phyloP scores from a whole-genome alignment of 2,113 vertebrate genomes.

The Thunnus maccoyii region DNA sequence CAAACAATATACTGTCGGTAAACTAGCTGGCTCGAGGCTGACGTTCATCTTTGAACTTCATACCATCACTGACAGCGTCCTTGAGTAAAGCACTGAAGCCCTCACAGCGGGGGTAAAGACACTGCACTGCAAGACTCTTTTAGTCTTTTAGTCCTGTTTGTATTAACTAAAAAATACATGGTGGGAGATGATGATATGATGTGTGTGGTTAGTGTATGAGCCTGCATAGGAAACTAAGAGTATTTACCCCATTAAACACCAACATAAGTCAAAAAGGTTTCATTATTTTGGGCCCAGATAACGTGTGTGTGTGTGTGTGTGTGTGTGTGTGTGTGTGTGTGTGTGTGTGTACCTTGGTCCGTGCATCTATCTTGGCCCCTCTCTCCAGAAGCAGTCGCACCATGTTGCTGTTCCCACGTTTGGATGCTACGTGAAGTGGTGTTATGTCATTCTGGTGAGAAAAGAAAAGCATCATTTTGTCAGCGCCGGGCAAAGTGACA shows the following conservation, averaged over 20 bases:
- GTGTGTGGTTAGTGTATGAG: not conserved
- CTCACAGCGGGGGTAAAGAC: not conserved
- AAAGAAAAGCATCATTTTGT: not conserved
- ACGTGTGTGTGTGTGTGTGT: not conserved
- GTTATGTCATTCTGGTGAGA: constrained; percentile 95
- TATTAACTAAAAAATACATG: not conserved
- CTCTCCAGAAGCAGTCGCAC: constrained; percentile 96
- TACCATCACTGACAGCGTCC: not conserved
- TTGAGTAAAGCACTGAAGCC: not conserved
- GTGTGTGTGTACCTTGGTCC: constrained; percentile 90
- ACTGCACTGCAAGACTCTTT: too few species aligned
- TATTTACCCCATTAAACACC: not conserved
- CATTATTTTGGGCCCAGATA: too few species aligned
- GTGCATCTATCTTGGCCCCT: constrained; percentile 96
- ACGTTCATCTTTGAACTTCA: not conserved
- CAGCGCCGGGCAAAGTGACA: not conserved
- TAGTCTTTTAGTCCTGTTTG: too few species aligned
- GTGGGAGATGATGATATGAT: not conserved
- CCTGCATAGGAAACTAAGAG: not conserved
- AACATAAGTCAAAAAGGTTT: too few species aligned
- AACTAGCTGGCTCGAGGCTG: not conserved
- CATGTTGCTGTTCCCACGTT: constrained; percentile 98
- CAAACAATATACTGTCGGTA: not conserved
- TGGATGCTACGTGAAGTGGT: constrained; percentile 96
- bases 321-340: not conserved